Conservation (phyloP, 2,888 invertebrate genomes). For the Apantesis nais region DNA sequence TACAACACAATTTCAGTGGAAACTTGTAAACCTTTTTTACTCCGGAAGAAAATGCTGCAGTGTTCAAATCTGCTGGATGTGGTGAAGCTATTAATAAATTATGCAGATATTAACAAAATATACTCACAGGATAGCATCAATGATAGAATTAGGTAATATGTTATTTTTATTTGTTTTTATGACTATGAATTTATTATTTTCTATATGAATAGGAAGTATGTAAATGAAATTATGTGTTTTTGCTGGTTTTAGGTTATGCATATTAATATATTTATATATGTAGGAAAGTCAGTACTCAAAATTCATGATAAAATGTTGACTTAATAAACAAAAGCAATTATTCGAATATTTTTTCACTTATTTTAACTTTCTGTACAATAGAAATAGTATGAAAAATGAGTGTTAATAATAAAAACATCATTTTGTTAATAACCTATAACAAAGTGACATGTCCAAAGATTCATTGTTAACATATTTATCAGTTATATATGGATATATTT, state of each 20-base stretch:
- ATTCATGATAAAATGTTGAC: background rate
- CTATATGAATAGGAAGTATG: too few relatives aligned
- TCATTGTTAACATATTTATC: background rate
- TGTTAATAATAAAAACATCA: background rate
- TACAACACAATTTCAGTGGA: conserved; percentile 61
- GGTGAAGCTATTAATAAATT: conserved; percentile 67
- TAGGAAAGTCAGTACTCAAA: too few relatives aligned
- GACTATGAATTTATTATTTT: background rate
- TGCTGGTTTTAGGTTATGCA: background rate
- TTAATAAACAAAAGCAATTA: background rate
- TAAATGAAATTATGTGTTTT: too few relatives aligned
- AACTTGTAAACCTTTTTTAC: conserved; percentile 71
- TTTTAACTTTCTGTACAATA: background rate
- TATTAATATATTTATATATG: background rate
- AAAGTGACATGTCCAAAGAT: background rate
- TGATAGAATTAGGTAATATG: conserved; percentile 60
- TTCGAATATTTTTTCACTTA: background rate
- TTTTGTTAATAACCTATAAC: background rate
- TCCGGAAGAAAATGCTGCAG: conserved; percentile 72
- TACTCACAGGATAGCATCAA: conserved; percentile 52
- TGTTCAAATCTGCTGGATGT: conserved; percentile 74
- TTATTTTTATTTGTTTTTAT: conserved; percentile 22
- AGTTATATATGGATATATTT: background rate
- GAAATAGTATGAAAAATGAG: background rate
- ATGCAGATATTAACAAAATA: conserved; percentile 70